These are phyloP conservation scores for Drosophila paramelanica DNA, from an alignment of 2,888 invertebrate species.

Conservation along the genomic window DNA sequence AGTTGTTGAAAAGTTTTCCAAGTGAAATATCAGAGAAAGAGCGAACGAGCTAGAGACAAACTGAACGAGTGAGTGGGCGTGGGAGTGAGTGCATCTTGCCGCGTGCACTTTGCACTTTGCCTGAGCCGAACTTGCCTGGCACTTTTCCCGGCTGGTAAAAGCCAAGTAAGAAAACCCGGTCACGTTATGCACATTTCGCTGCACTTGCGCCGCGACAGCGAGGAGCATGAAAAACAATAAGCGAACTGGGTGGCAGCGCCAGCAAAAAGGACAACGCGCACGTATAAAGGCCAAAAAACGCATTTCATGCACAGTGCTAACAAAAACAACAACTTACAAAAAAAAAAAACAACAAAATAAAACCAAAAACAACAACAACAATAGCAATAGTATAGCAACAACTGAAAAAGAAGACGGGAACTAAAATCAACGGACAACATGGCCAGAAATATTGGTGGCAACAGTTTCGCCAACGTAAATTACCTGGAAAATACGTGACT, in stretches of 20 bases:
- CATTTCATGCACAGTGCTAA: conserved; percentile 61
- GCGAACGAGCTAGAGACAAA: not conserved
- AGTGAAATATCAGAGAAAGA: conserved; percentile 66
- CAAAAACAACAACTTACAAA: conserved; percentile 16
- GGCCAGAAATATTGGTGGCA: conserved; percentile 79
- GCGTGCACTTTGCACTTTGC: conserved; percentile 50
- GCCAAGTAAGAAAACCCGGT: conserved; percentile 79
- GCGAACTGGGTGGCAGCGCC: conserved; percentile 34
- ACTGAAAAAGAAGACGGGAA: conserved; percentile 26
- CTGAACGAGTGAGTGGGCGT: not conserved
- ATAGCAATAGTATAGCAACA: conserved; percentile 14
- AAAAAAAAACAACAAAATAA: not conserved
- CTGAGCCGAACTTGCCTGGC: conserved; percentile 47
- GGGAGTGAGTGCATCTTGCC: conserved; percentile 18
- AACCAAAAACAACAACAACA: not conserved
- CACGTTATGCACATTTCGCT: conserved; percentile 80
- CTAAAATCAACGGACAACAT: conserved; percentile 63
- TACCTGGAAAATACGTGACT: conserved; percentile 85
- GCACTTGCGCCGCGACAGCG: conserved; percentile 60
- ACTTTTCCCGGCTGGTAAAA: conserved; percentile 62
- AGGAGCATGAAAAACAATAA: conserved; percentile 67
- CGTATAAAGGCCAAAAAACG: conserved; percentile 80
- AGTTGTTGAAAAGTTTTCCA: conserved; percentile 75
- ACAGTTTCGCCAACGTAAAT: conserved; percentile 83
- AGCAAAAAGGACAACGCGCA: conserved; percentile 61